These are phyloP conservation scores for Neofelis nebulosa DNA, from an alignment of 2,113 vertebrate genomes.

Conservation along the genomic window DNA sequence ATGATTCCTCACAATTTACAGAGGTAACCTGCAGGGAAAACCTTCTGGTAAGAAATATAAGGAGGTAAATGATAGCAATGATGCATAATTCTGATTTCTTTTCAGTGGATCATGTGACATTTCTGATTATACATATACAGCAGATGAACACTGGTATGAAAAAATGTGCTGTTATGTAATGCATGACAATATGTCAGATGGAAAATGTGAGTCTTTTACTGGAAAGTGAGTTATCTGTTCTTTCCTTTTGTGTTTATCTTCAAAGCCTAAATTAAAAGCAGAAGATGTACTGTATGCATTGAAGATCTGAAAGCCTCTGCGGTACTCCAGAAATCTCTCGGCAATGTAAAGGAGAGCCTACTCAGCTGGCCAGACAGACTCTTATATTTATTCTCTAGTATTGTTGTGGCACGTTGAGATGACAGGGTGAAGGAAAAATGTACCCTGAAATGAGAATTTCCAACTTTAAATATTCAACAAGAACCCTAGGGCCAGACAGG, in stretches of 20 bases:
- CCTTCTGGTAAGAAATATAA: conserved; percentile 39
- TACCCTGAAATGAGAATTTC: conserved; percentile 70
- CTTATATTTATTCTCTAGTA: conserved; percentile 52
- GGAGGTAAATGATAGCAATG: conserved; percentile 42
- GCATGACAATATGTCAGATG: conserved; percentile 44
- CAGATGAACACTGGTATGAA: conserved; percentile 55
- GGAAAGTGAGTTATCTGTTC: conserved; percentile 75
- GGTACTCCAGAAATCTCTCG: conserved; percentile 63
- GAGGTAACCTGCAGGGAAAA: not conserved
- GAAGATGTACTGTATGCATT: conserved; percentile 69
- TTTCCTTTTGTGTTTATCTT: conserved; percentile 80
- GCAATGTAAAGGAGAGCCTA: conserved; percentile 48
- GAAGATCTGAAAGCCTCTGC: conserved; percentile 67
- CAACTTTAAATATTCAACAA: conserved; percentile 70
- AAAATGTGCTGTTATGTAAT: conserved; percentile 72
- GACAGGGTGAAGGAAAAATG: conserved; percentile 77
- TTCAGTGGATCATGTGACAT: conserved; percentile 40
- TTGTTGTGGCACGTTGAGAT: conserved; percentile 68
- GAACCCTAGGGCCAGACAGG: conserved; percentile 72
- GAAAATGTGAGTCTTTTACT: conserved; percentile 79
- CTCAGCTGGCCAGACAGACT: conserved; percentile 52
- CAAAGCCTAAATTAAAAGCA: conserved; percentile 82
- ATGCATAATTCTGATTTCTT: conserved; percentile 47
- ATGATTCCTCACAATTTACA: not conserved
- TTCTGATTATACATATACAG: conserved; percentile 72